Base-by-base conservation (phyloP, 2,113 vertebrate genomes). In the Laterallus jamaicensis region DNA sequence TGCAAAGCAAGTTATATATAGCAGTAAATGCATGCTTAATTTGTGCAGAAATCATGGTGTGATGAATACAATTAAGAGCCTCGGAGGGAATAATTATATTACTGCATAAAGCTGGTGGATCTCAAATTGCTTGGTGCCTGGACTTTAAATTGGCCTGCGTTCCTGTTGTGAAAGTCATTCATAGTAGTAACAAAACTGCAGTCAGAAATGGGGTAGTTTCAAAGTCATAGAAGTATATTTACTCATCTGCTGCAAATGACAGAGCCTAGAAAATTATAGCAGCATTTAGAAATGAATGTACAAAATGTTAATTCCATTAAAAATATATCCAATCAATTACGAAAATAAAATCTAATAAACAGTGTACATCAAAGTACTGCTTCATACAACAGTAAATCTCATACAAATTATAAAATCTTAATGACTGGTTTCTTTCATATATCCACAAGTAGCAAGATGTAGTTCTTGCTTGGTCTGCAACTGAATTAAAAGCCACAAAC, bases 41-140 rank as follows among this genome's bases (percentile, higher is more conserved):
- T 98, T 98, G 98, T 98, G 98, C 97, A 98, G 98, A 98, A 98
- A 98, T 98, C 98, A 98, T 98, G 98, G 98, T 98, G 98, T 98
- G 98, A 98, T 98, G 98, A 98, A 98, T 98, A 98, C 98, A 98
- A 98, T 98, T 98, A 98, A 98, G 98, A 98, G 98, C 98, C 98
- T 98, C 98, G 28, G 97, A 98, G 98, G 98, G 98, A 98, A 98
- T 98, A 98, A 98, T 98, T 98, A 98, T 98, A 98, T 98, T 98
- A 98, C 98, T 98, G 97, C 98, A 98, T 97, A 98, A 98, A 98
- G 98, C 98, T 97, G 97, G 98, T 98, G 97, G 97, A 97, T 98
- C 98, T 98, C 98, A 98, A 98, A 98, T 98, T 98, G 97, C 98
- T 98, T 97, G 96, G 96, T 98, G 98, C 97, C 97, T 98, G 98